These are phyloP conservation scores for Ischnus inquisitorius DNA, from an alignment of 2,888 invertebrate genomes.

Conservation along the genomic window DNA sequence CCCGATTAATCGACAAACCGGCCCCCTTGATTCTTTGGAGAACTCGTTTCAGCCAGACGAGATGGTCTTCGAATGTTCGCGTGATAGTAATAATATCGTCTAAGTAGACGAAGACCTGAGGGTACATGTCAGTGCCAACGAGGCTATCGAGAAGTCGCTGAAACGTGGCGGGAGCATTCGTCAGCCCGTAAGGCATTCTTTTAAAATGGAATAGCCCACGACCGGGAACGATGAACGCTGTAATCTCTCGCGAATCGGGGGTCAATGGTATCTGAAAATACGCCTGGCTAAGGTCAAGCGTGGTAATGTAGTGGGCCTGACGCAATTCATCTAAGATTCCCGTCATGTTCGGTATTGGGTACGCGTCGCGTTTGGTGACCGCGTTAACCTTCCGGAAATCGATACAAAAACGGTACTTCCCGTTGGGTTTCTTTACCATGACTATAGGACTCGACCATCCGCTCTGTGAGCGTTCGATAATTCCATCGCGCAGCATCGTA, in stretches of 20 bases:
- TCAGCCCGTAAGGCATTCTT: conserved; percentile 66
- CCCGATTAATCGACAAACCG: no score
- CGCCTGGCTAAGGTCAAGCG: conserved; percentile 67
- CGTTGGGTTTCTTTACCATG: neutral
- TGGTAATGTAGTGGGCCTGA: conserved; percentile 70
- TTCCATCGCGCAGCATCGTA: neutral
- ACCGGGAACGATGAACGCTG: no score
- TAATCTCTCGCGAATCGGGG: no score
- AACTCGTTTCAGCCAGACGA: conserved; percentile 55
- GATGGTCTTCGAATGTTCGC: conserved; percentile 60
- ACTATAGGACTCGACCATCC: neutral
- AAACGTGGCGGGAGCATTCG: conserved; percentile 67
- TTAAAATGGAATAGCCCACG: conserved; percentile 64
- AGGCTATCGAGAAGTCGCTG: conserved; percentile 61
- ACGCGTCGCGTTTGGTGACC: no score
- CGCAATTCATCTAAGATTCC: conserved; percentile 70
- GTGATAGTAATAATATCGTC: conserved; percentile 69
- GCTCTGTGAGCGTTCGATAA: neutral
- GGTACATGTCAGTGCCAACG: conserved; percentile 60
- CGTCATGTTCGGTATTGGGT: no score
- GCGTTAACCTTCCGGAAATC: no score
- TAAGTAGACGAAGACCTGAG: conserved; percentile 60
- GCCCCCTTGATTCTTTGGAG: no score
- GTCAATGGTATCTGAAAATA: conserved; percentile 72
- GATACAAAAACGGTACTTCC: neutral